phyloP scores from a whole-genome alignment of 1,140 invertebrate species.

The Hypothenemus hampei region DNA sequence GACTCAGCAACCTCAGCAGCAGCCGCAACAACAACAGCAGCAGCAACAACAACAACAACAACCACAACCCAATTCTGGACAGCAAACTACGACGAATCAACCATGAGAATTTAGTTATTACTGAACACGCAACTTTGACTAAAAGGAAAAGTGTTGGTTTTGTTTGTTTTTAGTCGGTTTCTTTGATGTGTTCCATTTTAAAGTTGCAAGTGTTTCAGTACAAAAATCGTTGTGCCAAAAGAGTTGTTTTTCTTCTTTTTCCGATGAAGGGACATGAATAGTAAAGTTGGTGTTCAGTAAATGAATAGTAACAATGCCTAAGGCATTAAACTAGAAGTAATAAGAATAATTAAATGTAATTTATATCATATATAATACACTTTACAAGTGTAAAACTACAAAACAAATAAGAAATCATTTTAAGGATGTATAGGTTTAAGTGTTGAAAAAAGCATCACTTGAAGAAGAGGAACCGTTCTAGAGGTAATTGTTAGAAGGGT shows the following conservation, averaged over 20 bases:
- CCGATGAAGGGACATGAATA: too few relatives aligned
- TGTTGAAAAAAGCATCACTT: slow-evolving; percentile 30
- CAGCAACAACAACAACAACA: slow-evolving; percentile 49
- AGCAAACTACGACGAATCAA: slow-evolving; percentile 33
- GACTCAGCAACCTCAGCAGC: slow-evolving; percentile 49
- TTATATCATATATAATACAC: slow-evolving; percentile 35
- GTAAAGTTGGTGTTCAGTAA: slow-evolving; percentile 37
- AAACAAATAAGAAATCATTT: slow-evolving; percentile 29
- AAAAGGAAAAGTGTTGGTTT: too few relatives aligned
- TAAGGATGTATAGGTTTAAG: slow-evolving; percentile 40
- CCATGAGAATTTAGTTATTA: slow-evolving; percentile 62
- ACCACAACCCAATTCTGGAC: slow-evolving; percentile 47
- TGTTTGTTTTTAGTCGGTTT: not conserved
- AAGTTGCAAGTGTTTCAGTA: slow-evolving; percentile 18
- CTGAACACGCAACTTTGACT: slow-evolving; percentile 41
- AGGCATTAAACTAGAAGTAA: slow-evolving; percentile 39
- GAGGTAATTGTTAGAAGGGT: too few relatives aligned
- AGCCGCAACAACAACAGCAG: slow-evolving; percentile 46
- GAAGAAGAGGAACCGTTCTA: slow-evolving; percentile 6
- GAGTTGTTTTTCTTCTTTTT: slow-evolving; percentile 1
- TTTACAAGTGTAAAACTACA: slow-evolving; percentile 42
- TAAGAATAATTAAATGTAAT: too few relatives aligned
- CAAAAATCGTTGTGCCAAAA: slow-evolving; percentile 43
- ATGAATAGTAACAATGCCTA: slow-evolving; percentile 35
- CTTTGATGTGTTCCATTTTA: not conserved